Evolutionary conservation across 37 sponge, comb jelly and placozoan species (phyloP).

Genomic region (Agelas oroides): DNA sequence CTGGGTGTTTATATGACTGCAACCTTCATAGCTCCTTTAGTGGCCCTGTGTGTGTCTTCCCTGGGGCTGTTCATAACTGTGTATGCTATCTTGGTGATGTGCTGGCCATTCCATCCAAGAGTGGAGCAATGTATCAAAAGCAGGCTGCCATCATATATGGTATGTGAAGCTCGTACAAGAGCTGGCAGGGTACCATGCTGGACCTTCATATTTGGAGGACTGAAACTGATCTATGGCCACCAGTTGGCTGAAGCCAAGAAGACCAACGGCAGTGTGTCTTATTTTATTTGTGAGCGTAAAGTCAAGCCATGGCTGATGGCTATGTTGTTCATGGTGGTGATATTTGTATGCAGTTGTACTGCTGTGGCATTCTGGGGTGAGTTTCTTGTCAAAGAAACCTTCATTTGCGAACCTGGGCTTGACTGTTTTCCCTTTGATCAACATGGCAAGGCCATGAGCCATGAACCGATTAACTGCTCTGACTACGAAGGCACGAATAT

Average conservation of each 20-base stretch:
- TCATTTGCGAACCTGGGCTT: neutral
- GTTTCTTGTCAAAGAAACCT: conserved; percentile 14
- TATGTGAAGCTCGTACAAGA: neutral
- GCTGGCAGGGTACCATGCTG: conserved; percentile 33
- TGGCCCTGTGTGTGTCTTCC: neutral
- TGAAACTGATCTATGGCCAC: conserved; percentile 39
- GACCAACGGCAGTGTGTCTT: neutral
- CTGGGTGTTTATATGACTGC: neutral
- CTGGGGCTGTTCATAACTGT: conserved; percentile 12
- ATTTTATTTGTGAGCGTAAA: conserved; percentile 22
- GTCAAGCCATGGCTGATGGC: conserved; percentile 33
- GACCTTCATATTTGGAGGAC: conserved; percentile 37
- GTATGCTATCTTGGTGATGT: conserved; percentile 27
- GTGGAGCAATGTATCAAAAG: neutral
- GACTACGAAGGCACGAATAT: conserved; percentile 5
- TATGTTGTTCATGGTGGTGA: conserved; percentile 46
- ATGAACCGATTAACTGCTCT: conserved; percentile 41
- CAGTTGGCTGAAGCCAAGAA: conserved; percentile 5
- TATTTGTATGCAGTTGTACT: conserved; percentile 40
- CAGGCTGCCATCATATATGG: neutral
- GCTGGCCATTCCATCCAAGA: conserved; percentile 19
- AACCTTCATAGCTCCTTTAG: conserved; percentile 3
- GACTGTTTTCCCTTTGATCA: conserved; percentile 44
- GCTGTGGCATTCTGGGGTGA: conserved; percentile 33
- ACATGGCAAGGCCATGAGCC: too few relatives aligned